phyloP scores from a whole-genome alignment of 2,888 invertebrate species.

The Deilephila porcellus region DNA sequence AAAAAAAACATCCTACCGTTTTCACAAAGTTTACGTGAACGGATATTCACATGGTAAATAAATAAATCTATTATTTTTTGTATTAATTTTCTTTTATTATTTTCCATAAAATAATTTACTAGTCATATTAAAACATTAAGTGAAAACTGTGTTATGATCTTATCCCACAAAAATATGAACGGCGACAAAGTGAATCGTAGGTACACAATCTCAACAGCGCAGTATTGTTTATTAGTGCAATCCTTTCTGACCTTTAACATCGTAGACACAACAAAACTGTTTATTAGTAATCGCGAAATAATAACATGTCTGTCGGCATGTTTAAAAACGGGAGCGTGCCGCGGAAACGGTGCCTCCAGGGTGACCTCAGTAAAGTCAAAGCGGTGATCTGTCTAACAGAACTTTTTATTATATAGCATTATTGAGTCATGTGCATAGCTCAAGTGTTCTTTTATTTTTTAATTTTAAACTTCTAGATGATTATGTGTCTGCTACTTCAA shows the following conservation, averaged over 20 bases:
- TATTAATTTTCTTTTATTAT: too few relatives aligned
- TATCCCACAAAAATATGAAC: too few relatives aligned
- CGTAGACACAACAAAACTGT: slow-evolving; percentile 51
- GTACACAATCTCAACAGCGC: background rate
- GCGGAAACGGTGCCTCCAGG: slow-evolving; percentile 59
- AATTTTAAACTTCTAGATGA: background rate
- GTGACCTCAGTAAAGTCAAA: slow-evolving; percentile 68
- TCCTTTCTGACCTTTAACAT: slow-evolving; percentile 32
- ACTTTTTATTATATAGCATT: slow-evolving; percentile 5
- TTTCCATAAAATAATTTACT: too few relatives aligned
- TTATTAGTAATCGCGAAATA: slow-evolving; percentile 67
- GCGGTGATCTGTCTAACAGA: slow-evolving; percentile 49
- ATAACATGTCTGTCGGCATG: slow-evolving; percentile 62
- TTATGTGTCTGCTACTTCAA: background rate
- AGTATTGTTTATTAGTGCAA: background rate
- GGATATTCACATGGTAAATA: too few relatives aligned
- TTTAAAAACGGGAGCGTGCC: slow-evolving; percentile 66
- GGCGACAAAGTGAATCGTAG: background rate
- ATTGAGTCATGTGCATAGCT: slow-evolving; percentile 2
- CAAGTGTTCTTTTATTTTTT: background rate
- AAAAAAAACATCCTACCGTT: too few relatives aligned
- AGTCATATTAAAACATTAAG: too few relatives aligned
- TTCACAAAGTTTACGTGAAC: too few relatives aligned
- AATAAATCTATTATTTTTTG: too few relatives aligned
- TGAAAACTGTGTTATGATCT: too few relatives aligned